These are phyloP conservation scores for Psettodes erumei DNA, from an alignment of 2,113 vertebrate genomes.

Conservation along the genomic window DNA sequence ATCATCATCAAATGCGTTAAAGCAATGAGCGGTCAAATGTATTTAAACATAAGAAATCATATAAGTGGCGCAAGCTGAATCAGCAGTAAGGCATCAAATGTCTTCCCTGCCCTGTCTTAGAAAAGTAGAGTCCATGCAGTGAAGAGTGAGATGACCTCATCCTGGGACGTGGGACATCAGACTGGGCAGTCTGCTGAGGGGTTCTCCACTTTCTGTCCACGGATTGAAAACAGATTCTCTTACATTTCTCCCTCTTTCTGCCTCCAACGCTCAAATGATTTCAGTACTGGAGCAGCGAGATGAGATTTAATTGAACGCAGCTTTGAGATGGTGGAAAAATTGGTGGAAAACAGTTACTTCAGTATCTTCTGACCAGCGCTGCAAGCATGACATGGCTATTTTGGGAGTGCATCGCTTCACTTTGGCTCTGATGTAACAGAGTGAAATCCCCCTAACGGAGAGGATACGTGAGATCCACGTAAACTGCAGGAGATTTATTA, in stretches of 20 bases:
- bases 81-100: background rate
- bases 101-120: background rate
- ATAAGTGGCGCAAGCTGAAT: background rate
- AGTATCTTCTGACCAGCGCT: no score
- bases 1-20: background rate
- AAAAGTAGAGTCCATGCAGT: background rate
- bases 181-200: constrained; percentile 16
- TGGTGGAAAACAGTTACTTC: no score
- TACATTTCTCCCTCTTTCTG: background rate
- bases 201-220: constrained; percentile 24
- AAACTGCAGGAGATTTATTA: no score
- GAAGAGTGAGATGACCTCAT: constrained; percentile 38
- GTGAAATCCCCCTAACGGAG: background rate
- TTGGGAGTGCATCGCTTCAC: background rate
- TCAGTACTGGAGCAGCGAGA: background rate
- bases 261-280: background rate
- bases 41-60: background rate
- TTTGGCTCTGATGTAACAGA: background rate
- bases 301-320: background rate
- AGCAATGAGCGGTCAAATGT: background rate
- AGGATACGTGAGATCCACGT: background rate
- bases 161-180: constrained; percentile 5
- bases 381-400: no score
- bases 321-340: background rate
- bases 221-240: constrained; percentile 35